Percentiles rank a stretch among this genome's conserved stretches.
Evolutionary conservation across 2,888 invertebrate genomes (phyloP).

Genomic region (Leucophora obtusa): DNA sequence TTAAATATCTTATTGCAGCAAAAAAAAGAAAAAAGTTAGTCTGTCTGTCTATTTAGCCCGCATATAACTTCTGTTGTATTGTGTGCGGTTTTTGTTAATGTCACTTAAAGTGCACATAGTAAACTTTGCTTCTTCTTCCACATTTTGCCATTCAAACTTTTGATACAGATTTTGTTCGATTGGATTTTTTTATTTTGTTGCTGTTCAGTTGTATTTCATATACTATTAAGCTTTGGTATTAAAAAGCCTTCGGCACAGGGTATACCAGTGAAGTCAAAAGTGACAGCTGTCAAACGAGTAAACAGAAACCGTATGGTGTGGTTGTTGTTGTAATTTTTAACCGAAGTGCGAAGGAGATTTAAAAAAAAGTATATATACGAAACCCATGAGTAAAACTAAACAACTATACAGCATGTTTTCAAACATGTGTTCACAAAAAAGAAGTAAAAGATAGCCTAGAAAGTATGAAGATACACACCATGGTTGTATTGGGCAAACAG

Average conservation of each 20-base stretch:
- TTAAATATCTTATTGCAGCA: constrained; percentile 36
- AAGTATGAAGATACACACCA: no score
- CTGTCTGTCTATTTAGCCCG: neutral
- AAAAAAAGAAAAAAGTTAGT: neutral
- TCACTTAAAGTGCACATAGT: constrained; percentile 39
- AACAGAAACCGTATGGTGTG: no score
- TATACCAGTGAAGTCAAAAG: no score
- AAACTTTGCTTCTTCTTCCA: neutral
- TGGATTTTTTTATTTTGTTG: neutral
- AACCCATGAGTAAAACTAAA: no score
- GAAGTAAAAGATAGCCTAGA: no score
- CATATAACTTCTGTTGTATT: constrained; percentile 25
- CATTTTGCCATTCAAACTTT: constrained; percentile 13
- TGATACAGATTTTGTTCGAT: constrained; percentile 39
- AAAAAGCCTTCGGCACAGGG: constrained; percentile 54
- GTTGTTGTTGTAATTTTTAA: no score
- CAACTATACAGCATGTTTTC: no score
- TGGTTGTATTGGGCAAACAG: no score
- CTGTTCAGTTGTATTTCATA: constrained; percentile 30
- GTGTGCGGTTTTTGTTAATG: constrained; percentile 30
- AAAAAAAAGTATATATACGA: no score
- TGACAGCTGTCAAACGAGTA: no score
- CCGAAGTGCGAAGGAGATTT: no score
- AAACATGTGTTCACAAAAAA: no score
- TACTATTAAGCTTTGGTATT: constrained; percentile 48